These are phyloP conservation scores for Agrilus biguttatus DNA, from an alignment of 2,888 invertebrate species.

Conservation along the genomic window DNA sequence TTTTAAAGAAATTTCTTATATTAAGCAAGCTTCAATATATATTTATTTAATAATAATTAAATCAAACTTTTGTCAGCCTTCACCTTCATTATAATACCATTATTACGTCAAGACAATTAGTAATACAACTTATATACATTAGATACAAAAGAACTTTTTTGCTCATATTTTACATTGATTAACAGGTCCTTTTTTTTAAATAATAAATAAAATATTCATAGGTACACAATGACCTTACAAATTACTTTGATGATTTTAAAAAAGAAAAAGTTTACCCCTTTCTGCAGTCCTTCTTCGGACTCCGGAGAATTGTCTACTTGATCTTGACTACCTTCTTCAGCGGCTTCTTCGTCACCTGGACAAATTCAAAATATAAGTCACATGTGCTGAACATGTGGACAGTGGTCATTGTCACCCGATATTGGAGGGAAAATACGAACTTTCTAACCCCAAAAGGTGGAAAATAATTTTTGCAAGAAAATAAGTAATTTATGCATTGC, in stretches of 20 bases:
- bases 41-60: no score
- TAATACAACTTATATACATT: background rate
- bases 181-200: no score
- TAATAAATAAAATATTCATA: no score
- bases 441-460: constrained; percentile 24
- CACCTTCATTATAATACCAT: no score
- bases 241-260: background rate
- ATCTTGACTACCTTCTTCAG: constrained; percentile 50
- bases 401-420: constrained; percentile 22
- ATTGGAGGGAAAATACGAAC: constrained; percentile 27
- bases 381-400: constrained; percentile 25
- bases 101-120: background rate
- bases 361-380: constrained; percentile 11
- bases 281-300: constrained; percentile 53
- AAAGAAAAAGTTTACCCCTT: constrained; percentile 31
- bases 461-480: constrained; percentile 11
- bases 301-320: constrained; percentile 58
- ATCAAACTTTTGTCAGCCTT: no score
- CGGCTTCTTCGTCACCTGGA: constrained; percentile 52
- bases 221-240: no score
- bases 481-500: constrained; percentile 38
- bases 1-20: no score
- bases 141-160: no score
- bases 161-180: no score
- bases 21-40: no score